Percentiles rank a stretch among this genome's conserved stretches.
Conservation (phyloP, 1,140 invertebrate genomes). For the Drosophila neocordata region DNA sequence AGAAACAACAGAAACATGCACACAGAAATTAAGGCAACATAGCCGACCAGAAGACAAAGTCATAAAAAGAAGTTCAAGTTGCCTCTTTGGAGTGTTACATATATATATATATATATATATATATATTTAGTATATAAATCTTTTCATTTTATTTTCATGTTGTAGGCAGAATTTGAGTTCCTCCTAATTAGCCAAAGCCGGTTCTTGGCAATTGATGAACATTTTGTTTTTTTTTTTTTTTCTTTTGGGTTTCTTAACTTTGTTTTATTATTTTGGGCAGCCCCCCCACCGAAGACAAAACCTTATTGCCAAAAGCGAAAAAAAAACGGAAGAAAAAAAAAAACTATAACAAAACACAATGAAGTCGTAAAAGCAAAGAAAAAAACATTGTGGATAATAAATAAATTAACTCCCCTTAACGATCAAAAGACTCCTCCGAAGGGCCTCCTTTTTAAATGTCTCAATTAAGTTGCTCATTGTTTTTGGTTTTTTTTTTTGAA, state of each 20-base stretch:
- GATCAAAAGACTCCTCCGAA: constrained; percentile 60
- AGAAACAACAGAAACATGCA: constrained; percentile 69
- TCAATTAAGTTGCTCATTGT: constrained; percentile 80
- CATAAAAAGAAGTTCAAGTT: constrained; percentile 52
- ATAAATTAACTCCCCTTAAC: constrained; percentile 80
- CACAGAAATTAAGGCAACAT: constrained; percentile 64
- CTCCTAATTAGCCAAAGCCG: constrained; percentile 59
- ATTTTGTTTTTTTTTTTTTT: constrained; percentile 16
- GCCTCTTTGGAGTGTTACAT: constrained; percentile 52
- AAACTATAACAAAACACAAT: constrained; percentile 54
- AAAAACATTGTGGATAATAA: constrained; percentile 59
- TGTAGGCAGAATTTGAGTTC: constrained; percentile 32
- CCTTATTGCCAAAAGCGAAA: not conserved
- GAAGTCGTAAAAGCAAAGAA: constrained; percentile 65
- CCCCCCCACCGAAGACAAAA: constrained; percentile 9
- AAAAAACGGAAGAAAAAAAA: constrained; percentile 23
- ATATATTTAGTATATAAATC: constrained; percentile 12
- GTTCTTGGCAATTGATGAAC: constrained; percentile 38
- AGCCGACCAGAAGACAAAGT: constrained; percentile 47
- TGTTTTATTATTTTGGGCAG: constrained; percentile 53
- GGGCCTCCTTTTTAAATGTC: constrained; percentile 42
- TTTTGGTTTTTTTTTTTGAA: too few relatives aligned
- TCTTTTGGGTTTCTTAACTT: too few relatives aligned
- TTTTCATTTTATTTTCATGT: constrained; percentile 22
- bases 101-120: constrained; percentile 38